Evolutionary conservation across 2,797 vertebrate species (phyloP).

Genomic region (Poecilia wingei): DNA sequence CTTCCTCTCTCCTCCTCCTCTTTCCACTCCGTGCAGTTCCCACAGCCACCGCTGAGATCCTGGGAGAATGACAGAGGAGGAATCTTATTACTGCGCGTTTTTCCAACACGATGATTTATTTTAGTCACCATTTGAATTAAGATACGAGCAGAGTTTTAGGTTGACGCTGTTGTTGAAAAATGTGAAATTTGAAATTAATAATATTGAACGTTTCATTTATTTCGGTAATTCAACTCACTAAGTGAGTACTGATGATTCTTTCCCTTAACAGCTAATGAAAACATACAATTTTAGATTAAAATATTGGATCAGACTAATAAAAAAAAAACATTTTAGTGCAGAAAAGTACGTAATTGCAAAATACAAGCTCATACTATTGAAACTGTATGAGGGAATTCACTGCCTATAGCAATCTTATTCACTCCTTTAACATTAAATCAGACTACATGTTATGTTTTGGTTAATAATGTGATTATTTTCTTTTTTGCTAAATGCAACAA

Average conservation of each 20-base stretch:
- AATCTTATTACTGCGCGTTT: background rate
- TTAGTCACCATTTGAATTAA: background rate
- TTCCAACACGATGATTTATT: background rate
- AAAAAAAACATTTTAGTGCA: background rate
- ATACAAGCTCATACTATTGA: background rate
- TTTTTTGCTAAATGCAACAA: background rate
- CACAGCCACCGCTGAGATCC: slow-evolving; percentile 48
- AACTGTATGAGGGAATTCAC: background rate
- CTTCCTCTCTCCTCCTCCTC: slow-evolving; percentile 79
- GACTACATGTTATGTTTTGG: background rate
- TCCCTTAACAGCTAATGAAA: background rate
- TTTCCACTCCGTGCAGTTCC: slow-evolving; percentile 60
- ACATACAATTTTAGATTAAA: background rate
- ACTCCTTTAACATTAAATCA: background rate
- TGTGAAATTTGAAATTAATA: no score
- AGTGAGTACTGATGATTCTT: no score
- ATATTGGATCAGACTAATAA: background rate
- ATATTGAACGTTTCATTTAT: background rate
- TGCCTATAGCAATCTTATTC: background rate
- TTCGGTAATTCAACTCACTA: background rate
- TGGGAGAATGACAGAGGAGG: background rate
- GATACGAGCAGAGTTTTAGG: background rate
- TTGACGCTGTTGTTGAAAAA: background rate
- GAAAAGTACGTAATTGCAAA: background rate
- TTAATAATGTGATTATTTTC: background rate